Percentiles rank a stretch among this genome's conserved stretches.
These are phyloP conservation scores for Philaethria dido DNA, from an alignment of 2,888 invertebrate genomes.

Conservation along the genomic window DNA sequence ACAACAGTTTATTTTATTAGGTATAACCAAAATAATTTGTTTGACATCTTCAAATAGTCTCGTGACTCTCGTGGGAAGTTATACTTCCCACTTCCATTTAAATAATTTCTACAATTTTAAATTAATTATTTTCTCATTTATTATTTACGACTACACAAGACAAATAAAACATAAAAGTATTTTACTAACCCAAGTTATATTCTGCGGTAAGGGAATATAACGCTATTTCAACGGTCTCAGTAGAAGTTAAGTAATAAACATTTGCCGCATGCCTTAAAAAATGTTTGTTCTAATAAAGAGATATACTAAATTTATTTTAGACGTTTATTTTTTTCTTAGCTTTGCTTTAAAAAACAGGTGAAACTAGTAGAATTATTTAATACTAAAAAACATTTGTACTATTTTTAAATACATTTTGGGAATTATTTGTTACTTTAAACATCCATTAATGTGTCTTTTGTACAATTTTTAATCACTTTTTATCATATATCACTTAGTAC, in stretches of 20 bases:
- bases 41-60: no score
- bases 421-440: background rate
- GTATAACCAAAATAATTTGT: no score
- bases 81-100: no score
- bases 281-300: background rate
- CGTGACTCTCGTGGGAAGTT: no score
- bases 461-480: no score
- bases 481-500: no score
- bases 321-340: background rate
- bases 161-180: background rate
- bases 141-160: background rate
- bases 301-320: background rate
- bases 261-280: background rate
- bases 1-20: no score
- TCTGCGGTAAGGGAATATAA: background rate
- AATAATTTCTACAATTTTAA: no score
- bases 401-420: background rate
- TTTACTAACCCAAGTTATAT: constrained; percentile 8
- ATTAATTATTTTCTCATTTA: background rate
- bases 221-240: background rate
- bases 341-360: background rate
- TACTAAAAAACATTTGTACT: no score
- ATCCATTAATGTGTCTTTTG: no score
- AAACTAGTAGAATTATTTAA: no score
- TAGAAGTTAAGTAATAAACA: background rate